A percentile compares a stretch with the other conserved stretches of the same genome.
These are phyloP conservation scores for Erythrocebus patas DNA, from an alignment of 2,113 vertebrate species.

Conservation along the genomic window DNA sequence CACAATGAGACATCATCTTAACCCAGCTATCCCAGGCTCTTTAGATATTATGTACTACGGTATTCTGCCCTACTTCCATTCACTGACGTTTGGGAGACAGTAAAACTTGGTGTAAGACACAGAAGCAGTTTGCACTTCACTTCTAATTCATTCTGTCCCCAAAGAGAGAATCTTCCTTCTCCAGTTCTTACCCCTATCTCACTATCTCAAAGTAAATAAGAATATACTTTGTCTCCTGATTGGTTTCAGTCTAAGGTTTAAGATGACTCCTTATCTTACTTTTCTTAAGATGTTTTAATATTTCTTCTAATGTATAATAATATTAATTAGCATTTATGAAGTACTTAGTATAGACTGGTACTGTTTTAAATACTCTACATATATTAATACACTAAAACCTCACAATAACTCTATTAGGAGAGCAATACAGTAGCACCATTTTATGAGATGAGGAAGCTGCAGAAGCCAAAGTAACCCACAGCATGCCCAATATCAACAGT, in stretches of 20 bases:
- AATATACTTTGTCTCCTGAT: neutral
- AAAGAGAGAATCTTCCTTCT: too few species aligned
- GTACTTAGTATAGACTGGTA: neutral
- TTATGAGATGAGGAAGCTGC: neutral
- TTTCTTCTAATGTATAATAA: neutral
- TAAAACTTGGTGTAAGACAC: neutral
- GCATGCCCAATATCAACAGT: neutral
- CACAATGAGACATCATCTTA: neutral
- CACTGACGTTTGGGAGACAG: neutral
- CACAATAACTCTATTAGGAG: neutral
- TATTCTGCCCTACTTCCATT: neutral
- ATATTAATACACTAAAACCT: neutral
- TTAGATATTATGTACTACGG: neutral
- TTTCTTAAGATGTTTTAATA: neutral
- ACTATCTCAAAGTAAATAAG: too few species aligned
- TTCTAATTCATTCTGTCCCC: neutral
- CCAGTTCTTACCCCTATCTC: accelerated
- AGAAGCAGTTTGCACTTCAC: neutral
- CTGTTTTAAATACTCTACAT: neutral
- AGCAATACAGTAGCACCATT: neutral
- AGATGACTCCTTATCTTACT: neutral
- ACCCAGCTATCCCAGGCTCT: neutral
- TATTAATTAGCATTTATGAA: neutral
- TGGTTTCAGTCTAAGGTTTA: neutral
- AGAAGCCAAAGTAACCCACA: neutral